Conservation (phyloP, 2,113 vertebrate species). For the Ctenomys sociabilis region DNA sequence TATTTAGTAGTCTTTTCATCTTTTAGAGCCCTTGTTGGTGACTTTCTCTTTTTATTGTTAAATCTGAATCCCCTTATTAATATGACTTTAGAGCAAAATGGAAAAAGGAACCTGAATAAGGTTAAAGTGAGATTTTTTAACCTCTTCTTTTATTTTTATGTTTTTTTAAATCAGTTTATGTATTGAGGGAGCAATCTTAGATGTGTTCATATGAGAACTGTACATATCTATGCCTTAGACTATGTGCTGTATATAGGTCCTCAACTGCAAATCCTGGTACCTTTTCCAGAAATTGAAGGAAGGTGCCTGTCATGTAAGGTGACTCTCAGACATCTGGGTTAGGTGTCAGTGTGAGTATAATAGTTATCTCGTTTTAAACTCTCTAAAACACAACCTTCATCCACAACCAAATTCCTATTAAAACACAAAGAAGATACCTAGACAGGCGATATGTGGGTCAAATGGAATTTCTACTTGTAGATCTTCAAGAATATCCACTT, state of each 20-base stretch:
- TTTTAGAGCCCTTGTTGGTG: background rate
- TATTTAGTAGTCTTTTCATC: background rate
- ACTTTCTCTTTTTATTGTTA: slow-evolving; percentile 10
- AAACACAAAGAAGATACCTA: background rate
- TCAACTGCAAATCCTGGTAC: background rate
- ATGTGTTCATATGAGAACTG: background rate
- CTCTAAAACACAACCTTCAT: background rate
- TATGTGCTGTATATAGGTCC: background rate
- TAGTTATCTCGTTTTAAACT: background rate
- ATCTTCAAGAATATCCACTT: background rate
- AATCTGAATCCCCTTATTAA: background rate
- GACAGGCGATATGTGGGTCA: background rate
- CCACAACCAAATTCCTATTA: background rate
- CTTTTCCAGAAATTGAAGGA: background rate
- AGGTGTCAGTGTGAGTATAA: background rate
- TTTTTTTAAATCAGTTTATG: background rate
- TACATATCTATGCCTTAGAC: background rate
- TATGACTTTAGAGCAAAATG: background rate
- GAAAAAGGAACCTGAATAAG: background rate
- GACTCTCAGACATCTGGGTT: background rate
- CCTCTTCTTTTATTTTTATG: background rate
- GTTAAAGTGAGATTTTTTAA: background rate
- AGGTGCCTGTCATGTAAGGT: background rate
- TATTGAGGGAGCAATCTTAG: background rate
- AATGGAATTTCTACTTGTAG: background rate